These are phyloP conservation scores for Lepus timidus DNA, from an alignment of 2,113 vertebrate genomes.

Conservation along the genomic window DNA sequence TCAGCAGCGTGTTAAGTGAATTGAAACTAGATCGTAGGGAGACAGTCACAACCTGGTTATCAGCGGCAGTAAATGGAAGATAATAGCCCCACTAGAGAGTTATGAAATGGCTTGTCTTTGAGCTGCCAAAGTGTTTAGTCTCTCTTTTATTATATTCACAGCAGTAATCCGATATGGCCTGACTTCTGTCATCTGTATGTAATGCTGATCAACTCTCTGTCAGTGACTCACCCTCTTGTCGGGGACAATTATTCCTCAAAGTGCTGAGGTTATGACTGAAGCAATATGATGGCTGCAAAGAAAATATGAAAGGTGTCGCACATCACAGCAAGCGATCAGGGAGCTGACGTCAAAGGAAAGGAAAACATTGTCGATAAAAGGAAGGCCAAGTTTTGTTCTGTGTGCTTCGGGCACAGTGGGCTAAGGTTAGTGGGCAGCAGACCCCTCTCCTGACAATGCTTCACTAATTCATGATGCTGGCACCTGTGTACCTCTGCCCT, in stretches of 20 bases:
- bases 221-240: slow-evolving; percentile 99
- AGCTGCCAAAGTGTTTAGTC: slow-evolving; percentile 95
- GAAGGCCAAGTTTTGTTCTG: slow-evolving; percentile 39
- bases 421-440: slow-evolving; percentile 53
- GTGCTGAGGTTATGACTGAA: slow-evolving; percentile 92
- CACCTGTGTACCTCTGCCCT: not conserved
- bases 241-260: slow-evolving; percentile 97
- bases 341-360: slow-evolving; percentile 86
- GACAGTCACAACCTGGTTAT: slow-evolving; percentile 92
- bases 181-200: slow-evolving; percentile 98
- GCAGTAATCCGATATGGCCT: slow-evolving; percentile 99
- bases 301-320: slow-evolving; percentile 86
- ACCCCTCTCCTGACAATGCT: slow-evolving; percentile 10
- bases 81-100: slow-evolving; percentile 93
- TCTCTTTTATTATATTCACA: slow-evolving; percentile 99
- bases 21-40: slow-evolving; percentile 89
- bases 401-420: not conserved
- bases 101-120: slow-evolving; percentile 95
- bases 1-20: slow-evolving; percentile 90
- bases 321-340: slow-evolving; percentile 84
- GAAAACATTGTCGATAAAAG: slow-evolving; percentile 76
- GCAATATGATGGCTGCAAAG: slow-evolving; percentile 90
- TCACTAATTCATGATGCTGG: slow-evolving; percentile 35
- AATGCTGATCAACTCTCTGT: slow-evolving; percentile 98
- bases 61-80: slow-evolving; percentile 94